phyloP scores from a whole-genome alignment of 2,797 vertebrate species.

The Sibirionetta formosa region DNA sequence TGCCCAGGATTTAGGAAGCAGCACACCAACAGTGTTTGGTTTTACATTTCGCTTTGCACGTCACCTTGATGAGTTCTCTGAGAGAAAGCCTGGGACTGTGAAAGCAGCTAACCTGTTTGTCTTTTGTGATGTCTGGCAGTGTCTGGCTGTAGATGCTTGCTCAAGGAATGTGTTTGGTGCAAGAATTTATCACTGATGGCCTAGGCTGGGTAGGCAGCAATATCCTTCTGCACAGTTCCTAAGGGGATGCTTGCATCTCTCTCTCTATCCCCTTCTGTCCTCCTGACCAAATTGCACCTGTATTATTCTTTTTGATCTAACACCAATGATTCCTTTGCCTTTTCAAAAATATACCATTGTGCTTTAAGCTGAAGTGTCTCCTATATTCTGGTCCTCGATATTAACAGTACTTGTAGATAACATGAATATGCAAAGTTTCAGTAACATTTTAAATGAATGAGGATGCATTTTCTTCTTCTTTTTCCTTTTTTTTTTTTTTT shows the following conservation, averaged over 20 bases:
- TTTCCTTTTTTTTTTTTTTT: too few species aligned
- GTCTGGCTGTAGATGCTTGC: not conserved
- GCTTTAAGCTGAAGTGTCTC: not conserved
- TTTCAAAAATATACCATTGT: not conserved
- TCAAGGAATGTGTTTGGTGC: not conserved
- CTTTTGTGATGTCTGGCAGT: not conserved
- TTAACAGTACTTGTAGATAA: not conserved
- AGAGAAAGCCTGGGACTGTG: not conserved
- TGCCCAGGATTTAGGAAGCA: not conserved
- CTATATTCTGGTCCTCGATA: not conserved
- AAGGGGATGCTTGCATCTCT: not conserved
- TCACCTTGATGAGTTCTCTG: not conserved
- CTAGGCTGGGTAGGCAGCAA: not conserved
- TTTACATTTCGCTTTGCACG: not conserved
- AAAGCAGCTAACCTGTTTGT: not conserved
- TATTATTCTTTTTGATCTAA: not conserved
- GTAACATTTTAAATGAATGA: not conserved
- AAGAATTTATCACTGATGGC: not conserved
- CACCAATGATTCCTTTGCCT: not conserved
- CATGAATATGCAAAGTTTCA: not conserved
- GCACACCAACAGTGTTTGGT: not conserved
- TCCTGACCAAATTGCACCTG: too few species aligned
- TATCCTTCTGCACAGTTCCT: not conserved
- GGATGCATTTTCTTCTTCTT: not conserved
- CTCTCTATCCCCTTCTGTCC: not conserved